These are phyloP conservation scores for Arrhopalites spinosus DNA, from an alignment of 2,888 invertebrate genomes.

Conservation along the genomic window DNA sequence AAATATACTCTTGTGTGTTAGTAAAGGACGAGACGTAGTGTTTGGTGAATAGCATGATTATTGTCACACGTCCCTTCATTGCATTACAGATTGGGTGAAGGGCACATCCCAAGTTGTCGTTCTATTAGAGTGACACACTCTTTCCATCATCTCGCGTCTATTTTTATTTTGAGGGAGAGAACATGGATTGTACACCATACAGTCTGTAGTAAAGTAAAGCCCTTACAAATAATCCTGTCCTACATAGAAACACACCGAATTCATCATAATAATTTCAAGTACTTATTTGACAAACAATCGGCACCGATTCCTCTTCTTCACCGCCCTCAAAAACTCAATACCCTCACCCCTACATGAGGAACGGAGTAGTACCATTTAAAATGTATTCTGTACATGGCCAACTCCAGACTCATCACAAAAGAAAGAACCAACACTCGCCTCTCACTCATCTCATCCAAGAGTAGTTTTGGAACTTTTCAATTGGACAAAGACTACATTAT, in stretches of 20 bases:
- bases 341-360: background rate
- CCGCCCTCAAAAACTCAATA: slow-evolving; percentile 7
- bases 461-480: too few relatives aligned
- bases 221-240: slow-evolving; percentile 8
- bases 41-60: slow-evolving; percentile 16
- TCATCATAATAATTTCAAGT: slow-evolving; percentile 40
- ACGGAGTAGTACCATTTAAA: background rate
- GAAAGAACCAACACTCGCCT: too few relatives aligned
- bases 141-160: background rate
- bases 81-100: too few relatives aligned
- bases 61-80: slow-evolving; percentile 10
- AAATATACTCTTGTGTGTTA: background rate
- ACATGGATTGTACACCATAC: background rate
- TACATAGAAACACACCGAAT: slow-evolving; percentile 42
- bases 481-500: background rate
- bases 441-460: too few relatives aligned
- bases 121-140: background rate
- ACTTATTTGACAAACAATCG: slow-evolving; percentile 47
- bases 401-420: too few relatives aligned
- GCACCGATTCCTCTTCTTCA: slow-evolving; percentile 21
- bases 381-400: background rate
- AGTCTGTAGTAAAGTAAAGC: background rate
- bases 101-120: too few relatives aligned
- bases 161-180: slow-evolving; percentile 6
- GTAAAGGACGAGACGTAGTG: background rate